Base-by-base conservation (phyloP, 2,888 invertebrate species). In the Amiota communis region DNA sequence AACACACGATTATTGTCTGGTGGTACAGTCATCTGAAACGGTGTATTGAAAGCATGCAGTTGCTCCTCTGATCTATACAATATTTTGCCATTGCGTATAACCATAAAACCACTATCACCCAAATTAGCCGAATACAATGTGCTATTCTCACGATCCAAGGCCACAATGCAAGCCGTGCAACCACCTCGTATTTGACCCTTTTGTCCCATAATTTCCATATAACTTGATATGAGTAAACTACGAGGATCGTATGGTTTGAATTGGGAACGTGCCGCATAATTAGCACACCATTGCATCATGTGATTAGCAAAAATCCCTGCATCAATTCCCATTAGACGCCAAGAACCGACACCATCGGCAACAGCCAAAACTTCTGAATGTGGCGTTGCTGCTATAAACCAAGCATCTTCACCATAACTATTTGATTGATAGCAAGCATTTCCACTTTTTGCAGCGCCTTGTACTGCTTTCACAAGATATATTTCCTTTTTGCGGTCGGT, bases 261-360 rank as follows among this genome's bases (percentile, higher is more conserved):
- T 85, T 94, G 93, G 70, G 97, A 97, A 91, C 94, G 92, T 82
- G 93, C 92, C 76, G 98, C 96, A 83, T 98, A 92, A 81, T 96
- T 92, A 90, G 97, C 96, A 88, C 98, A 98, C 23, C 95, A 95
- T 87, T 92, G 93, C 98, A 98, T 98, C 83, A 98, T 91, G 87
- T 96, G 95, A 78, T 93, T 93, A 36, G 98, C 97, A 91, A 98
- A 98, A 87, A 95, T 94, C 71, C 98, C 98, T 1, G 98, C 97
- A 90, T 98, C 98, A 80, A 98, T 95, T 72, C 98, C 98, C 89
- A 98, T 96, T 72, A 95, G 94, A 86, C 98, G 92, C 98, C 98
- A 99, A 67, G 98, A 98, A 74, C 98, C 98, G 73, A 99, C 98
- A 77, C 98, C 98, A 90, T 98, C 98, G 73, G 98, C 98, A 80